These are phyloP conservation scores for Pegea sp. DNA, from an alignment of 23 tunicate species.

Conservation along the genomic window DNA sequence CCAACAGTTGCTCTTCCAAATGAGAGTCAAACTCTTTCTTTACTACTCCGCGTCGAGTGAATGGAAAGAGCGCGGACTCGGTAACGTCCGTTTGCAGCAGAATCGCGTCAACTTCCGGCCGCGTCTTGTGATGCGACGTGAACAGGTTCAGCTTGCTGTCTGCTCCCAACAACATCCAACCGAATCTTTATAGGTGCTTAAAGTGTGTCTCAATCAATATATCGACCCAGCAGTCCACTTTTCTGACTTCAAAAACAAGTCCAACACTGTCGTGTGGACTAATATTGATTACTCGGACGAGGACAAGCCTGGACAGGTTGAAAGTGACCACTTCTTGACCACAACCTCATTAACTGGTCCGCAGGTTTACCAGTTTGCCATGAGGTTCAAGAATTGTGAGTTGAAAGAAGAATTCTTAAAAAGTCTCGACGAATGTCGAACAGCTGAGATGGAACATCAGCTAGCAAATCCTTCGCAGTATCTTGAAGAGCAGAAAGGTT, in stretches of 20 bases:
- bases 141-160: conserved; percentile 29
- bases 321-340: background rate
- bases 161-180: background rate
- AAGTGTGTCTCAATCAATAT: conserved; percentile 66
- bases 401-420: conserved; percentile 17
- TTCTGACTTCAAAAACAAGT: conserved; percentile 1
- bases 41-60: conserved; percentile 27
- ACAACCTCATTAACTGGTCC: no score
- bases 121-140: conserved; percentile 76
- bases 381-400: conserved; percentile 41
- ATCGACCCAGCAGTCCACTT: conserved; percentile 14
- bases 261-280: conserved; percentile 18
- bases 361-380: conserved; percentile 48
- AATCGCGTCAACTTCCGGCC: conserved; percentile 20
- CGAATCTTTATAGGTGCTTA: no score
- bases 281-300: conserved; percentile 55
- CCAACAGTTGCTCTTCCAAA: conserved; percentile 38
- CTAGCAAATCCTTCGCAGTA: conserved; percentile 14
- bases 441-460: conserved; percentile 15
- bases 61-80: conserved; percentile 89
- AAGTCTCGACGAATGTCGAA: conserved; percentile 13
- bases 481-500: background rate
- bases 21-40: conserved; percentile 31
- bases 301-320: conserved; percentile 47
- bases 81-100: conserved; percentile 36